A percentile compares a stretch with the other conserved stretches of the same genome.
Evolutionary conservation across 1,140 invertebrate genomes (phyloP).

Genomic region (Gryllus bimaculatus): DNA sequence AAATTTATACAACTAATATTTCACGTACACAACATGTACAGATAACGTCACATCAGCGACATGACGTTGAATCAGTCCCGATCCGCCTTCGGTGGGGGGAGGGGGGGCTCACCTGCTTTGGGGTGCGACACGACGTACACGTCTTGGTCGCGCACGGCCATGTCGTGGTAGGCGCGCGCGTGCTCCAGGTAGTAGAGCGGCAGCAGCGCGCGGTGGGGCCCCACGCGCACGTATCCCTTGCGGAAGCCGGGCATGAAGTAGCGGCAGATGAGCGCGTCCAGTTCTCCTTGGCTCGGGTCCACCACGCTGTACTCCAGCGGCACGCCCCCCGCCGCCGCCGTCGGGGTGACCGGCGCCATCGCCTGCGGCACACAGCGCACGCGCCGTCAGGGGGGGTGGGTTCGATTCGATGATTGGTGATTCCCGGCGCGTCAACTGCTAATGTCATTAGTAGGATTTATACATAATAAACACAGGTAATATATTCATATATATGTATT

Average conservation of each 20-base stretch:
- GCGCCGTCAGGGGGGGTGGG: too few relatives aligned
- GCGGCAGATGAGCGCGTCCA: slow-evolving; percentile 20
- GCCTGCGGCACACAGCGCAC: neutral
- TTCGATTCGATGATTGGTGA: too few relatives aligned
- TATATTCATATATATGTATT: too few relatives aligned
- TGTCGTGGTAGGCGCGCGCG: slow-evolving; percentile 31
- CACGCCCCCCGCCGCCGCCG: neutral
- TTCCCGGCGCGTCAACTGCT: too few relatives aligned
- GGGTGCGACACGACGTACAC: slow-evolving; percentile 39
- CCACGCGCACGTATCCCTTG: slow-evolving; percentile 26
- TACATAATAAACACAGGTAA: too few relatives aligned
- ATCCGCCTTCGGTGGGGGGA: too few relatives aligned
- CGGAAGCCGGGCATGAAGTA: slow-evolving; percentile 30
- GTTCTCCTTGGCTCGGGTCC: neutral
- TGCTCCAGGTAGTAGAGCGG: slow-evolving; percentile 32
- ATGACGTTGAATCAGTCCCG: too few relatives aligned
- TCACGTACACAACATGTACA: too few relatives aligned
- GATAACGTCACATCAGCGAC: too few relatives aligned
- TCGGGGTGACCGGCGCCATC: neutral
- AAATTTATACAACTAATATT: too few relatives aligned
- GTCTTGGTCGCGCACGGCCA: slow-evolving; percentile 40
- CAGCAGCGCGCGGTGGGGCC: slow-evolving; percentile 25
- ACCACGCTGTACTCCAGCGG: neutral
- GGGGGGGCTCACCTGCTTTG: slow-evolving; percentile 32
- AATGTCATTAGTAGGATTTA: too few relatives aligned